phyloP scores from a whole-genome alignment of 2,113 vertebrate species.

The Trinectes maculatus region DNA sequence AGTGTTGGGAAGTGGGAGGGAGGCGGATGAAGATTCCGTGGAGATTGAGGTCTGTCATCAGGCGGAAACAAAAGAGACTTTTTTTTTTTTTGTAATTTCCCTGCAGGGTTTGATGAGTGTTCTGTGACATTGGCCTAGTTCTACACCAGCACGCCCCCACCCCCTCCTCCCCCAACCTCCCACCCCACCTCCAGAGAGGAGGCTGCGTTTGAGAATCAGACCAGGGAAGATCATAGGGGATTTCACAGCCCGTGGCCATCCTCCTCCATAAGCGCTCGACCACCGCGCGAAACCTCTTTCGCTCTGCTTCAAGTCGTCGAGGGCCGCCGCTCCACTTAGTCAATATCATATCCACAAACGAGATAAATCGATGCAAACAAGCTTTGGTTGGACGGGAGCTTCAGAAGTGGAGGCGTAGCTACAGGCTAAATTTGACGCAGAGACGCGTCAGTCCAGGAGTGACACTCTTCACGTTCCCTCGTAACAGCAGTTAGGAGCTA shows the following conservation, averaged over 20 bases:
- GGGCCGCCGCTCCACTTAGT: slow-evolving; percentile 72
- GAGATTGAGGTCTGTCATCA: slow-evolving; percentile 63
- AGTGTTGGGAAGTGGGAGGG: slow-evolving; percentile 25
- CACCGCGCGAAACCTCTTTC: slow-evolving; percentile 78
- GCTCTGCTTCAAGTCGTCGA: slow-evolving; percentile 65
- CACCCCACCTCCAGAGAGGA: slow-evolving; percentile 67
- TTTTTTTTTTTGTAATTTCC: slow-evolving; percentile 46
- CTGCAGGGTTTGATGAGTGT: slow-evolving; percentile 74
- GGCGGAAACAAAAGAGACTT: slow-evolving; percentile 60
- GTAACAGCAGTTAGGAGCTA: slow-evolving; percentile 54
- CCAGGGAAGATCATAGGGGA: slow-evolving; percentile 84
- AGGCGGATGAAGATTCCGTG: slow-evolving; percentile 35
- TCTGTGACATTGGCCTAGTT: slow-evolving; percentile 84
- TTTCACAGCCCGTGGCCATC: slow-evolving; percentile 82
- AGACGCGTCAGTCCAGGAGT: slow-evolving; percentile 68
- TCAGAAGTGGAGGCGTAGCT: slow-evolving; percentile 69
- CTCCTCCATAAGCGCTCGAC: slow-evolving; percentile 74
- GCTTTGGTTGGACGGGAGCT: slow-evolving; percentile 65
- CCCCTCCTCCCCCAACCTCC: too few species aligned
- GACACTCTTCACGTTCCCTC: slow-evolving; percentile 48
- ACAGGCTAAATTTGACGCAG: slow-evolving; percentile 55
- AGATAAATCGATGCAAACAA: slow-evolving; percentile 80
- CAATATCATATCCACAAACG: slow-evolving; percentile 78
- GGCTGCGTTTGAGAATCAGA: slow-evolving; percentile 81
- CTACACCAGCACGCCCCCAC: slow-evolving; percentile 73